phyloP scores from a whole-genome alignment of 2,797 vertebrate genomes.

The Mormyrus proboscirostris region DNA sequence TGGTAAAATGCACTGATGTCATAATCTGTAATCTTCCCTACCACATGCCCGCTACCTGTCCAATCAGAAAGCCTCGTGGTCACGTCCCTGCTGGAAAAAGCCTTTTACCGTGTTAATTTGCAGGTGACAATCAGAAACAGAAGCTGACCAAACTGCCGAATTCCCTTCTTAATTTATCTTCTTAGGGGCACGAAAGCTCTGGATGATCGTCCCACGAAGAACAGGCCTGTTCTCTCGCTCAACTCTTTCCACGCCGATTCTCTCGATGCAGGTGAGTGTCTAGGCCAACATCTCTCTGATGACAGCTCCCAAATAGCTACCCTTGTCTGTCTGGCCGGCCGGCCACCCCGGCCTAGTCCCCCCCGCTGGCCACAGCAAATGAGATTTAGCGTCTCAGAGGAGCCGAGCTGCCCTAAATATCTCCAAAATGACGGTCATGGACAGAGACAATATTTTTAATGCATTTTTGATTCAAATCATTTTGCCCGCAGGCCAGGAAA shows the following conservation, averaged over 20 bases:
- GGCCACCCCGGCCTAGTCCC: background rate
- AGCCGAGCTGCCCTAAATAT: slow-evolving; percentile 17
- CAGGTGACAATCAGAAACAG: slow-evolving; percentile 10
- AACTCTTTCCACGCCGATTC: slow-evolving; percentile 18
- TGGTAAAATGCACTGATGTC: slow-evolving; percentile 40
- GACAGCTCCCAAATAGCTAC: slow-evolving; percentile 15
- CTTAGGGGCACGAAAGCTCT: background rate
- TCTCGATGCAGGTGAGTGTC: slow-evolving; percentile 18
- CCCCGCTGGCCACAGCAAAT: slow-evolving; percentile 11
- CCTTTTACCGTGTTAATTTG: background rate
- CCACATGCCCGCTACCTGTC: slow-evolving; percentile 3
- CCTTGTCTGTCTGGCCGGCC: background rate
- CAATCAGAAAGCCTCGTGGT: slow-evolving; percentile 11
- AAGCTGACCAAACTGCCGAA: background rate
- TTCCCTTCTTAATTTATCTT: background rate
- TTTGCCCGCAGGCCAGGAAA: background rate
- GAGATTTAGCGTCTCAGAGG: slow-evolving; percentile 18
- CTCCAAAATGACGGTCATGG: slow-evolving; percentile 22
- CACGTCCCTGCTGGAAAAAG: background rate
- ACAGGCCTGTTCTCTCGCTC: background rate
- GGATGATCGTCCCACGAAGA: background rate
- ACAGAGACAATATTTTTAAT: slow-evolving; percentile 17
- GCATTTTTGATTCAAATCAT: slow-evolving; percentile 17
- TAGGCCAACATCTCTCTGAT: background rate
- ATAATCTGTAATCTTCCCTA: slow-evolving; percentile 13